phyloP scores from a whole-genome alignment of 2,113 vertebrate genomes.

The Galeopterus variegatus region DNA sequence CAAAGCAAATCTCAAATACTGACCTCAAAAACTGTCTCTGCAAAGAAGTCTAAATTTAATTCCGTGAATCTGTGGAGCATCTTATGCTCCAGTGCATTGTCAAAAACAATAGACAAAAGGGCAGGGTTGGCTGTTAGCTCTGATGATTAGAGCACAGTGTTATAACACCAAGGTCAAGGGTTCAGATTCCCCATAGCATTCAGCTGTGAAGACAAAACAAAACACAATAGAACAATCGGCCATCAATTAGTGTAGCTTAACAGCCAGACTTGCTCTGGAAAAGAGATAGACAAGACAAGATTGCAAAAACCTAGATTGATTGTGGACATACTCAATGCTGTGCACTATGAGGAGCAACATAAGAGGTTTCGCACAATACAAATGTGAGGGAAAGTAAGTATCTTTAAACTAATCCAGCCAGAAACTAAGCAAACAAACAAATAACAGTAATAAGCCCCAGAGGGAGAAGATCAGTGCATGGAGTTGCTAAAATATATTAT shows the following conservation, averaged over 20 bases:
- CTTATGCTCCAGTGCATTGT: background rate
- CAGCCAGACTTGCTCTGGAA: background rate
- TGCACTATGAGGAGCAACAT: background rate
- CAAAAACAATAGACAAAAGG: background rate
- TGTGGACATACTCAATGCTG: background rate
- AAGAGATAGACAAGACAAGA: background rate
- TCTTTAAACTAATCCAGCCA: background rate
- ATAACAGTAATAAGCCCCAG: background rate
- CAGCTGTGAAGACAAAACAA: no score
- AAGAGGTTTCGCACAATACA: background rate
- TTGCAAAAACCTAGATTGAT: slow-evolving; percentile 4
- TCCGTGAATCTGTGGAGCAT: background rate
- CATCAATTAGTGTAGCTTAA: background rate
- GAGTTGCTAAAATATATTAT: background rate
- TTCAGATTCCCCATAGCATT: no score
- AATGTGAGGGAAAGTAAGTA: background rate
- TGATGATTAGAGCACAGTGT: no score
- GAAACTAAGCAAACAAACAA: background rate
- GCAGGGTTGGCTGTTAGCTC: no score
- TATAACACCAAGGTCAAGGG: no score
- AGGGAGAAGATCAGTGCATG: background rate
- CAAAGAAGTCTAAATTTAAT: slow-evolving; percentile 11
- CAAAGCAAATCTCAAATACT: background rate
- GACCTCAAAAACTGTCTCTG: slow-evolving; percentile 3
- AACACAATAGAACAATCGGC: slow-evolving; percentile 4